phyloP scores from a whole-genome alignment of 2,888 invertebrate species.

The Matsumyia berberina region DNA sequence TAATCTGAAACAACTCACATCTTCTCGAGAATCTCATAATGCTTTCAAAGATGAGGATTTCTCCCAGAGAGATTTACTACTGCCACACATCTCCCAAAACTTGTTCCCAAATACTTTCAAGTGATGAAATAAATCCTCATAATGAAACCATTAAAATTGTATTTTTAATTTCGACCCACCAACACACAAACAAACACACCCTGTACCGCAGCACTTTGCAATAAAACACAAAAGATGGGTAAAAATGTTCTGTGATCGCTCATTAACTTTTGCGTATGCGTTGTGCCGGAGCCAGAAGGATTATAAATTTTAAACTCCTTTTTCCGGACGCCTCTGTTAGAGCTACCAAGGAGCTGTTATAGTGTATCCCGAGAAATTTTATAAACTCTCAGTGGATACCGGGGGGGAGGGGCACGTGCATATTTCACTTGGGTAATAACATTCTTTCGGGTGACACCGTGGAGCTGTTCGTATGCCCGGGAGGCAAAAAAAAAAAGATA shows the following conservation, averaged over 20 bases:
- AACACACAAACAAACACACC: too few species aligned
- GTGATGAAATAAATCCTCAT: background rate
- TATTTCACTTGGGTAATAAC: constrained; percentile 45
- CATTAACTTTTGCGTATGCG: constrained; percentile 42
- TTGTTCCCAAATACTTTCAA: background rate
- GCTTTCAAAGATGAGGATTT: background rate
- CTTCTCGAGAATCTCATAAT: too few species aligned
- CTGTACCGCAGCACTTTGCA: background rate
- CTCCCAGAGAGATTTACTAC: background rate
- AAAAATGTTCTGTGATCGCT: constrained; percentile 19
- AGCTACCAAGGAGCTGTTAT: background rate
- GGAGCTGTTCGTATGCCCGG: constrained; percentile 3
- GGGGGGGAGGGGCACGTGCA: constrained; percentile 19
- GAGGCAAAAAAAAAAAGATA: background rate
- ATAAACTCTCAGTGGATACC: background rate
- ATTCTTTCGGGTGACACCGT: constrained; percentile 16
- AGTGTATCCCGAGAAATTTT: background rate
- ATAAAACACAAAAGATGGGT: constrained; percentile 3
- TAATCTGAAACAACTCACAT: too few species aligned
- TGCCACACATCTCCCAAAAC: background rate
- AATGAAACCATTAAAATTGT: background rate
- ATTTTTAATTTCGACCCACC: background rate
- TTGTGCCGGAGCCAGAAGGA: constrained; percentile 28
- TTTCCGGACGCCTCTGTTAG: background rate
- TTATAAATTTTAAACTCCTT: constrained; percentile 41